Conservation (phyloP, 2,888 invertebrate species). For the Tridacna gigas region DNA sequence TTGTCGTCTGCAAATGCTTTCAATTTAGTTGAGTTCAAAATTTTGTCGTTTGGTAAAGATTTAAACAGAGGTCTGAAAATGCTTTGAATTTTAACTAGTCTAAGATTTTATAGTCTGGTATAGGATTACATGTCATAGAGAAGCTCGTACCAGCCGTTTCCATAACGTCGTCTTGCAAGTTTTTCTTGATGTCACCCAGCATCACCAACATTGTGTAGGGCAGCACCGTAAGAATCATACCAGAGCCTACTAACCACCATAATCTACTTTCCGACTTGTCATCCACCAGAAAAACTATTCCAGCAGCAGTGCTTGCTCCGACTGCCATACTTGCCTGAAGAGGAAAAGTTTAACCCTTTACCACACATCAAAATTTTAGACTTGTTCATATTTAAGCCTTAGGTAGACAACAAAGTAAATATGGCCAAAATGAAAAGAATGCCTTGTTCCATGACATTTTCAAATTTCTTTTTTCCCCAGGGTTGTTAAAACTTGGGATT, state of each 20-base stretch:
- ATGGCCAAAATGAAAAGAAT: too few species aligned
- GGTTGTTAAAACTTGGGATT: too few species aligned
- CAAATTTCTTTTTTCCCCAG: too few species aligned
- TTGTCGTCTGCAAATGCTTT: too few species aligned
- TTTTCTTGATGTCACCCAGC: slow-evolving; percentile 59
- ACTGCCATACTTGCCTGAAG: slow-evolving; percentile 48
- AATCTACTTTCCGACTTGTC: slow-evolving; percentile 42
- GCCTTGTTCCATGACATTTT: too few species aligned
- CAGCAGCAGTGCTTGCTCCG: slow-evolving; percentile 28
- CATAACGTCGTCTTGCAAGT: slow-evolving; percentile 56
- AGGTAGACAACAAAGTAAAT: too few species aligned
- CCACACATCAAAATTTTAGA: background rate
- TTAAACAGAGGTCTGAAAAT: too few species aligned
- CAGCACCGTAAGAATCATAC: slow-evolving; percentile 37
- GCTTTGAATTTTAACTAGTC: too few species aligned
- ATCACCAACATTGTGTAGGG: slow-evolving; percentile 59
- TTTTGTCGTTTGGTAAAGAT: too few species aligned
- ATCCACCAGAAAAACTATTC: slow-evolving; percentile 48
- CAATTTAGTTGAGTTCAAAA: too few species aligned
- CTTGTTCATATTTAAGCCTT: too few species aligned
- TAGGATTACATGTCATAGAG: background rate
- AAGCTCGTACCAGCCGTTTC: slow-evolving; percentile 49
- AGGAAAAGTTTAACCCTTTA: background rate
- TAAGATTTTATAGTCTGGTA: too few species aligned
- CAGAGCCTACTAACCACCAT: slow-evolving; percentile 56